These are phyloP conservation scores for Chorisops tibialis DNA, from an alignment of 2,888 invertebrate genomes.

Conservation along the genomic window DNA sequence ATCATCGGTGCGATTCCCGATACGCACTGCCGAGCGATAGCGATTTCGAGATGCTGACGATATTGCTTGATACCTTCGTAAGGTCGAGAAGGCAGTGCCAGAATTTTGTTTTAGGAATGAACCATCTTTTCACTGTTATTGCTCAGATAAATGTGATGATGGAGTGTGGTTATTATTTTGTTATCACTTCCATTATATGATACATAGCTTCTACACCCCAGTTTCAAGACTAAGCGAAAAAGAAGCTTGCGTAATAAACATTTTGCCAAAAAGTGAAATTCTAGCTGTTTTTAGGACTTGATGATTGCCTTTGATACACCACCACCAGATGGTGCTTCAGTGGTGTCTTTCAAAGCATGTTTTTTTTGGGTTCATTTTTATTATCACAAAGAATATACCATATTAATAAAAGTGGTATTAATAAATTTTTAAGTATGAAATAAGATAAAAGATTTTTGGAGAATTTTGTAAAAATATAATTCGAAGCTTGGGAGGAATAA, in stretches of 20 bases:
- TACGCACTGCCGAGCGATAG: background rate
- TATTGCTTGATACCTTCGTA: background rate
- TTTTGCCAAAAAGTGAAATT: background rate
- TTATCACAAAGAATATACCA: too few species aligned
- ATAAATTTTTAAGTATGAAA: too few species aligned
- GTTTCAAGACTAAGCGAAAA: conserved; percentile 7
- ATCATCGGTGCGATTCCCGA: background rate
- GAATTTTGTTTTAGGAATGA: too few species aligned
- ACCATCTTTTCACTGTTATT: background rate
- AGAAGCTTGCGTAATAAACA: too few species aligned
- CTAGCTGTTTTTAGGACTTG: conserved; percentile 15
- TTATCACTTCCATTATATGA: background rate
- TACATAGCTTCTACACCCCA: background rate
- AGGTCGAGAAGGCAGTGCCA: background rate
- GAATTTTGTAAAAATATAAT: too few species aligned
- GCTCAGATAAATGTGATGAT: background rate
- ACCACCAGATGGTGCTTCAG: conserved; percentile 12
- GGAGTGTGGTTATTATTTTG: conserved; percentile 2
- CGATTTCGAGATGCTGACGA: background rate
- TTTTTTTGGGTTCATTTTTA: too few species aligned
- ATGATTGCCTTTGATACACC: conserved; percentile 23
- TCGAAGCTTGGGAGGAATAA: too few species aligned
- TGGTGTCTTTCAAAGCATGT: too few species aligned
- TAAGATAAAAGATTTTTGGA: too few species aligned
- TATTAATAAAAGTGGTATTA: too few species aligned